Evolutionary conservation across 2,797 vertebrate genomes (phyloP).

Genomic region (Jordanella pulchra): DNA sequence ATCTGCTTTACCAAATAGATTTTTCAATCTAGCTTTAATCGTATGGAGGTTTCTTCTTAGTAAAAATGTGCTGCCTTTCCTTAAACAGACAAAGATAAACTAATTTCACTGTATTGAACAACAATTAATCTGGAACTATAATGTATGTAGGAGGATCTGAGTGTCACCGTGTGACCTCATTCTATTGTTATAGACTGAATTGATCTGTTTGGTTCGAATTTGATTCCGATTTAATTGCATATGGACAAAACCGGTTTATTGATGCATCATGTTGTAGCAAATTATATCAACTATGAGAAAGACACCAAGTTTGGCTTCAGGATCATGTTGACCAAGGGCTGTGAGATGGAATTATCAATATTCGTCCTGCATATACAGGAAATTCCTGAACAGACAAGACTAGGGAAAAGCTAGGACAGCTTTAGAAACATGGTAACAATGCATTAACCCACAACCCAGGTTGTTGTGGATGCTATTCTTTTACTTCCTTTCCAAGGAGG

Average conservation of each 20-base stretch:
- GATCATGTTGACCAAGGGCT: no score
- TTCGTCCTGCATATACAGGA: slow-evolving; percentile 22
- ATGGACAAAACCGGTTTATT: no score
- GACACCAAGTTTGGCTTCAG: neutral
- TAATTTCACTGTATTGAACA: neutral
- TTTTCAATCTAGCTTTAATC: neutral
- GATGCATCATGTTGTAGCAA: neutral
- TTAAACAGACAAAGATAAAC: neutral
- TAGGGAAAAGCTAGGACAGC: slow-evolving; percentile 41
- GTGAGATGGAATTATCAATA: neutral
- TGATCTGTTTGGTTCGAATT: no score
- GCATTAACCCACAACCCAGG: slow-evolving; percentile 23
- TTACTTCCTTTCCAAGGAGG: neutral
- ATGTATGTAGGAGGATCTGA: neutral
- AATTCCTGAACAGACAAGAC: slow-evolving; percentile 24
- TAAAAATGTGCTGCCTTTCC: neutral
- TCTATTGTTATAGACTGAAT: no score
- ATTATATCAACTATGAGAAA: neutral
- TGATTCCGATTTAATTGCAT: no score
- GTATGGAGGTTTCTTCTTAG: neutral
- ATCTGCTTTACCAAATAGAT: no score
- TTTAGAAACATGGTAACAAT: slow-evolving; percentile 40
- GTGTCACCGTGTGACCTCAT: neutral
- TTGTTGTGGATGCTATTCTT: slow-evolving; percentile 2
- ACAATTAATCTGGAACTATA: neutral